Conservation (phyloP, 2,888 invertebrate genomes). For the Pediacus dermestoides region DNA sequence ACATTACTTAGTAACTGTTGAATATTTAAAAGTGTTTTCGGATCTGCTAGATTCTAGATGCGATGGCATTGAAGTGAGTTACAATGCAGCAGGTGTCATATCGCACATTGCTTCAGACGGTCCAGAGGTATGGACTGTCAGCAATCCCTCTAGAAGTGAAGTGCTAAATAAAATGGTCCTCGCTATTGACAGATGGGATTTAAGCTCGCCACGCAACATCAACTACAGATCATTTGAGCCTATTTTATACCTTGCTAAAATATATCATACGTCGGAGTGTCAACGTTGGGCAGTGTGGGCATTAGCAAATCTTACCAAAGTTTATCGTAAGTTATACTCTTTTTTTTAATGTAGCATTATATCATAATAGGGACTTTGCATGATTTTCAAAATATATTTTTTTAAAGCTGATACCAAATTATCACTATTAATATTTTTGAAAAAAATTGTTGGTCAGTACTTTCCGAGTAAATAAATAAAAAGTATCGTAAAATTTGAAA, state of each 20-base stretch:
- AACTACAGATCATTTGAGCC: conserved; percentile 97
- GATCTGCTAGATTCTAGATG: conserved; percentile 78
- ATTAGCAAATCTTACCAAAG: conserved; percentile 89
- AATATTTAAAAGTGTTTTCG: conserved; percentile 83
- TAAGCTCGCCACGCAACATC: conserved; percentile 84
- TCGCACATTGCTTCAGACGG: conserved; percentile 96
- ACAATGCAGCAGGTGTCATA: conserved; percentile 93
- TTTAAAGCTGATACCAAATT: no score
- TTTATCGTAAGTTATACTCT: conserved; percentile 71
- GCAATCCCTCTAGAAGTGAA: conserved; percentile 64
- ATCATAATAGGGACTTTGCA: no score
- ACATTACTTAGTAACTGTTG: conserved; percentile 75
- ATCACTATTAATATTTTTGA: no score
- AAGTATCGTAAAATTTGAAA: no score
- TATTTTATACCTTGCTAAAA: conserved; percentile 77
- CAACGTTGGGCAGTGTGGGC: conserved; percentile 99
- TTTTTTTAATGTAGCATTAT: neutral
- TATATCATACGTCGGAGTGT: conserved; percentile 84
- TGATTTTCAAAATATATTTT: no score
- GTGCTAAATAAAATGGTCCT: conserved; percentile 73
- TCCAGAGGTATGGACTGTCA: conserved; percentile 72
- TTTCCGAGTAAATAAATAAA: no score
- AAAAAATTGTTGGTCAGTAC: no score
- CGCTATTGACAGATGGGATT: conserved; percentile 86
- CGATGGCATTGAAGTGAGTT: conserved; percentile 94